These are phyloP conservation scores for Panagrolaimus sp. DNA, from an alignment of 1,140 invertebrate species.

Conservation along the genomic window DNA sequence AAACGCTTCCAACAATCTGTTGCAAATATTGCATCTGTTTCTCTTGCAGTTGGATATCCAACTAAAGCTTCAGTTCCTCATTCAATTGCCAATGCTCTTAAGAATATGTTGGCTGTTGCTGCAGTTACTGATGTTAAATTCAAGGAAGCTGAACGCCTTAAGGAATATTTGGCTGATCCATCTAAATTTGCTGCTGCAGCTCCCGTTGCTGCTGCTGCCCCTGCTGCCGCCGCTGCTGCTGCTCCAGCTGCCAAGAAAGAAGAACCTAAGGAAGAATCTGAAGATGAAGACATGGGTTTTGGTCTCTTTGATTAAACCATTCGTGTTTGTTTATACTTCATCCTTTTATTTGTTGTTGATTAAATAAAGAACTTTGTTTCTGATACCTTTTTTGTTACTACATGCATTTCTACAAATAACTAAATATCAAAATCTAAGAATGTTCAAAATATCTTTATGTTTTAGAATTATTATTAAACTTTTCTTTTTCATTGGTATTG, in stretches of 20 bases:
- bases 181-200: constrained; percentile 60
- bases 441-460: too few species aligned
- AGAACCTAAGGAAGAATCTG: constrained; percentile 59
- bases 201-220: constrained; percentile 50
- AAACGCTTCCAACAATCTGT: constrained; percentile 80
- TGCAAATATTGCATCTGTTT: constrained; percentile 85
- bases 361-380: too few species aligned
- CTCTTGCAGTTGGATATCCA: constrained; percentile 85
- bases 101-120: constrained; percentile 90
- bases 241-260: constrained; percentile 58
- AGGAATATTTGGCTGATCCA: constrained; percentile 62
- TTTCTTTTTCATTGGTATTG: too few species aligned
- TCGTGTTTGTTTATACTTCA: too few species aligned
- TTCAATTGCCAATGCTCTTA: constrained; percentile 93
- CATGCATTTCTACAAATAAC: too few species aligned
- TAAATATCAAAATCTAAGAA: too few species aligned
- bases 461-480: too few species aligned
- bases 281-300: constrained; percentile 62
- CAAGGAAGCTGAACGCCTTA: constrained; percentile 75
- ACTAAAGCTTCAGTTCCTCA: constrained; percentile 92
- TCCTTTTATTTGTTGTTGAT: too few species aligned
- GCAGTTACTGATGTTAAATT: constrained; percentile 90
- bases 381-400: too few species aligned
- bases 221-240: constrained; percentile 53
- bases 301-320: constrained; percentile 59